Evolutionary conservation across 2,113 vertebrate species (phyloP).

Genomic region (Rhinoderma darwinii): DNA sequence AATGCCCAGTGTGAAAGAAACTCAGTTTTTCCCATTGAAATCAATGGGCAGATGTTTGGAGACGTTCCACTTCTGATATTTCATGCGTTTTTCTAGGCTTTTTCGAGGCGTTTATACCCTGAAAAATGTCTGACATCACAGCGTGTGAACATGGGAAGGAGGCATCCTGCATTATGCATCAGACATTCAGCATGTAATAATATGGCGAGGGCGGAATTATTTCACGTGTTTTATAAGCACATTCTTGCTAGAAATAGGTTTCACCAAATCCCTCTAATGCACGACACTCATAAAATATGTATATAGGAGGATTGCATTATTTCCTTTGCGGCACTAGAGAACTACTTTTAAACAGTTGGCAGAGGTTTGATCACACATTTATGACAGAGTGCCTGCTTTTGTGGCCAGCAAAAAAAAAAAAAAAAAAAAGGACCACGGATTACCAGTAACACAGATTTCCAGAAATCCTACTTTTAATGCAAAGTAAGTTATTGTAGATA

Average conservation of each 20-base stretch:
- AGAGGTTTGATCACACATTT: constrained; percentile 16
- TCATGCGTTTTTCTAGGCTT: too few species aligned
- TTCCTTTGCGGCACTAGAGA: not conserved
- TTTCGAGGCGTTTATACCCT: too few species aligned
- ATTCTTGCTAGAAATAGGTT: constrained; percentile 7
- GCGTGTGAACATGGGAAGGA: too few species aligned
- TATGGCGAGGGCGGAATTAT: not conserved
- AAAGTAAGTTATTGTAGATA: not conserved
- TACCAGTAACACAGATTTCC: not conserved
- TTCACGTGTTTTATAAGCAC: constrained; percentile 1
- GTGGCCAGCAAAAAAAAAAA: not conserved
- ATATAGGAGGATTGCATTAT: constrained; percentile 7
- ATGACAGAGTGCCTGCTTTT: not conserved
- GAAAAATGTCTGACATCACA: too few species aligned
- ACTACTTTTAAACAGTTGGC: not conserved
- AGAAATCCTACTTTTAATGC: not conserved
- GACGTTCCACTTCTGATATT: too few species aligned
- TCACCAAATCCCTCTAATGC: constrained; percentile 17
- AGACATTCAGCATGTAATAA: not conserved
- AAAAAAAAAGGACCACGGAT: not conserved
- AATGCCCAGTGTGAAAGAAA: too few species aligned
- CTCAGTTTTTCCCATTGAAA: too few species aligned
- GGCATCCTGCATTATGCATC: not conserved
- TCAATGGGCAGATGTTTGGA: too few species aligned
- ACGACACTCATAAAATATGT: constrained; percentile 31